These are phyloP conservation scores for Hydrolagus colliei DNA, from an alignment of 2,797 vertebrate genomes.

Conservation along the genomic window DNA sequence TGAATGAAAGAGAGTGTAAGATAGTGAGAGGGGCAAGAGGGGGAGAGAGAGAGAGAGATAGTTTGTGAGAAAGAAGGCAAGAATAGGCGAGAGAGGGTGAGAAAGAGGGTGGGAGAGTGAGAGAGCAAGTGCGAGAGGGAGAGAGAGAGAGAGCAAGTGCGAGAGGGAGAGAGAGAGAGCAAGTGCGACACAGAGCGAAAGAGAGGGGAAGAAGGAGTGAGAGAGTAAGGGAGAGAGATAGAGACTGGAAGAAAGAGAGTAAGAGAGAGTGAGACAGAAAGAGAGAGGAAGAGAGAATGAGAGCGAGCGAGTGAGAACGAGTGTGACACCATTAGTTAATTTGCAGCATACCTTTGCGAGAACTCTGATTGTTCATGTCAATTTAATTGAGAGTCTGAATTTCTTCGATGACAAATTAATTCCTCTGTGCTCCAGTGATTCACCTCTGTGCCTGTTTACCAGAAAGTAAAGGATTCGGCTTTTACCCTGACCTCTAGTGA, in stretches of 20 bases:
- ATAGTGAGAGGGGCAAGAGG: background rate
- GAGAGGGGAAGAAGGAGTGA: background rate
- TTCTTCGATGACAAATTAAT: background rate
- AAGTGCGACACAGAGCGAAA: background rate
- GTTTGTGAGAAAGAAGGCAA: too few relatives aligned
- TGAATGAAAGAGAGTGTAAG: too few relatives aligned
- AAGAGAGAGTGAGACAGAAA: background rate
- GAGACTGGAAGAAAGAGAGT: background rate
- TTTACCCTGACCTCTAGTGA: background rate
- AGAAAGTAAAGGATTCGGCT: background rate
- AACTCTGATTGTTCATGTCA: background rate
- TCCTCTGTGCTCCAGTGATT: constrained; percentile 19
- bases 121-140: background rate
- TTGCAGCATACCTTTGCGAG: constrained; percentile 11
- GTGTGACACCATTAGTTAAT: constrained; percentile 12
- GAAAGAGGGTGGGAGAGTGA: too few relatives aligned
- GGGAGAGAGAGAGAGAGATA: background rate
- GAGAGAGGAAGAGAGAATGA: background rate
- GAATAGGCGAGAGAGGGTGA: too few relatives aligned
- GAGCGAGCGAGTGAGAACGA: background rate
- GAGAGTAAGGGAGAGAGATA: too few relatives aligned
- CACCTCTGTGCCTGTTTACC: background rate
- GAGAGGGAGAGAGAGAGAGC: background rate
- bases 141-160: background rate
- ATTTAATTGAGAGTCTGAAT: constrained; percentile 21